Percentiles rank a stretch among this genome's conserved stretches.
These are phyloP conservation scores for Malacosoma neustria DNA, from an alignment of 2,888 invertebrate genomes.

Conservation along the genomic window DNA sequence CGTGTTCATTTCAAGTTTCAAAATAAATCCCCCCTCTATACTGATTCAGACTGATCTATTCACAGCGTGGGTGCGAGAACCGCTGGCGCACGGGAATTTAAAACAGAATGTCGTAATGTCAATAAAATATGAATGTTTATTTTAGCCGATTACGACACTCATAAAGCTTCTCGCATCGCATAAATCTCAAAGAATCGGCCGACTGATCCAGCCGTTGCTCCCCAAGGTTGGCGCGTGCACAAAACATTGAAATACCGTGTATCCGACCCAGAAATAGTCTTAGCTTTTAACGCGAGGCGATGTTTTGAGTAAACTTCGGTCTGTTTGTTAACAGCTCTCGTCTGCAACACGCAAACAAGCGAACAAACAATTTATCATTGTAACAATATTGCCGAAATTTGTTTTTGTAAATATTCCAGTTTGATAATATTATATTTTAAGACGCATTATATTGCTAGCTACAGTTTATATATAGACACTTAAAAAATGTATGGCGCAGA, in stretches of 20 bases:
- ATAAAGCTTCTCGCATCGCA: slow-evolving; percentile 41
- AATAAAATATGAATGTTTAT: slow-evolving; percentile 70
- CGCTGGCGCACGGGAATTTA: slow-evolving; percentile 35
- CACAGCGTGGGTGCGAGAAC: slow-evolving; percentile 34
- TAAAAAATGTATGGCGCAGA: too few relatives aligned
- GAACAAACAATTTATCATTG: slow-evolving; percentile 15
- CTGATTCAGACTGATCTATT: slow-evolving; percentile 57
- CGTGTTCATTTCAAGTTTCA: slow-evolving; percentile 38
- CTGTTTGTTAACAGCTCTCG: slow-evolving; percentile 27
- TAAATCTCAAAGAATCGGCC: slow-evolving; percentile 58
- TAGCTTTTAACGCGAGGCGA: slow-evolving; percentile 18
- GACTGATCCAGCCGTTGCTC: slow-evolving; percentile 39
- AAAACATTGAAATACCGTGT: slow-evolving; percentile 49
- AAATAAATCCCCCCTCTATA: slow-evolving; percentile 58
- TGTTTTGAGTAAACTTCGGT: slow-evolving; percentile 35
- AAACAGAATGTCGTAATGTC: slow-evolving; percentile 65
- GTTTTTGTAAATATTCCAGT: slow-evolving; percentile 20
- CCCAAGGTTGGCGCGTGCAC: slow-evolving; percentile 49
- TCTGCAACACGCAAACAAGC: slow-evolving; percentile 22
- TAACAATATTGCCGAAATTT: slow-evolving; percentile 23
- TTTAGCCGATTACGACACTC: slow-evolving; percentile 67
- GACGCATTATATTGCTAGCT: too few relatives aligned
- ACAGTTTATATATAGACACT: too few relatives aligned
- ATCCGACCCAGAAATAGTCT: slow-evolving; percentile 53
- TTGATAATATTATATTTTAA: too few relatives aligned